Percentiles rank a stretch among this genome's conserved stretches.
phyloP scores from a whole-genome alignment of 2,888 invertebrate genomes.

The Rhagophthalmus giganteus region DNA sequence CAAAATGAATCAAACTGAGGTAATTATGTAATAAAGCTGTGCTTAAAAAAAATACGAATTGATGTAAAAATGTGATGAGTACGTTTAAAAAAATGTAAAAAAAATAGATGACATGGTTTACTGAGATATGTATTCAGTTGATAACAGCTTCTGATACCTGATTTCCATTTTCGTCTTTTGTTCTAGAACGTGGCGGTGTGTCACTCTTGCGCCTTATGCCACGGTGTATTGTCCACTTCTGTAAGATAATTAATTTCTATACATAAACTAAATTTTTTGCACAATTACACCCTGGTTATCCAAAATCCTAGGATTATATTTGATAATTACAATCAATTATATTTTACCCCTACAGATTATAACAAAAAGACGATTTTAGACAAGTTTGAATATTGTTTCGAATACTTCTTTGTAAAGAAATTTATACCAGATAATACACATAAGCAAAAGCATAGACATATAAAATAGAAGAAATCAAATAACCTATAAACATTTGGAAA shows the following conservation, averaged over 20 bases:
- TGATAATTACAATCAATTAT: no score
- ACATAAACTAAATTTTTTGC: constrained; percentile 8
- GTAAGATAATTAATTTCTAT: constrained; percentile 51
- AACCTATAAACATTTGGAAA: no score
- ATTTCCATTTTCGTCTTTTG: constrained; percentile 58
- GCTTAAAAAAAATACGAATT: constrained; percentile 6
- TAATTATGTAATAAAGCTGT: constrained; percentile 10
- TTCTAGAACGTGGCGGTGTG: constrained; percentile 60
- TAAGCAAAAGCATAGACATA: no score
- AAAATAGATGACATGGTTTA: constrained; percentile 7
- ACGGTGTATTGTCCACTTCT: constrained; percentile 82
- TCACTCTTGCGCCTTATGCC: constrained; percentile 75
- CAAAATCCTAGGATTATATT: not conserved
- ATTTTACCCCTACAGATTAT: no score
- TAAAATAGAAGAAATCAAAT: no score
- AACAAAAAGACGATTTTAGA: no score
- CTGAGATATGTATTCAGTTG: constrained; percentile 13
- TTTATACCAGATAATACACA: no score
- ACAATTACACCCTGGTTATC: not conserved
- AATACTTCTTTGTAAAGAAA: no score
- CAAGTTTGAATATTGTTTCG: no score
- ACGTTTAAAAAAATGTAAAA: no score
- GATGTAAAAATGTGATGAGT: constrained; percentile 3
- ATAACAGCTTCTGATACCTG: constrained; percentile 54
- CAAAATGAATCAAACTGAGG: no score